Evolutionary conservation across 2,888 invertebrate species (phyloP), one percentile per base, ranked within the genome.

Genomic region (Tachina lurida): DNA sequence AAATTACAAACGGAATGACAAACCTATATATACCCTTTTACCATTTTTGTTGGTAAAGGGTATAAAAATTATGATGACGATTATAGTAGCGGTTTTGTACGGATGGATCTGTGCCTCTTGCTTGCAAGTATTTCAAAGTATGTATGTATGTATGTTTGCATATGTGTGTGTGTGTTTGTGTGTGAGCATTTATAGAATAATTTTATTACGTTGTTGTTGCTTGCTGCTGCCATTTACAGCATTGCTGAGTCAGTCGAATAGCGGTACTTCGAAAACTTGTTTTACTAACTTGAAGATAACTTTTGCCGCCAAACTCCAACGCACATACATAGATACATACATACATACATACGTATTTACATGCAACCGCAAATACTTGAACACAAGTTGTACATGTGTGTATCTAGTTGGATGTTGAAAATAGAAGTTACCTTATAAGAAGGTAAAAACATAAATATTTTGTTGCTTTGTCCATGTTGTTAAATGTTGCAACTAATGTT

Each of bases 241-340:
- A 86, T 84, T 84, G 85, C 86, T 88, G 85, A 86, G 84, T 86
- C 83, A 87, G 87, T 86, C 87, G 87, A 86, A 87, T 88, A 88
- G 88, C 88, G 88, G 88, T 88, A 88, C 87, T 87, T 84, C 84
- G 83, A 87, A 78, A 88, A 88, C 88, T 88, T 82, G 88, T 88
- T 88, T 88, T 83, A 56, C 75, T 87, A 88, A 89, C 88, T 89
- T 88, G 85, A 88, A 76, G 87, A 89, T 87, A 87, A 84, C 79
- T 87, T 88, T 87, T 86, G 87, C 86, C 84, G 84, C 86, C 84
- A 80, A 84, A 79, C 84, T 85, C 84, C 84, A 77, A 84, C 79
- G 85, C 85, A 84, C 84, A 75, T 87, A 88, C 79, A 84, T 31
- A 52, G 52, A 52, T 12, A 41, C 10, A 31, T 56, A 71, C 47